Evolutionary conservation across 2,888 invertebrate genomes (phyloP).

Genomic region (Polia nebulosa): DNA sequence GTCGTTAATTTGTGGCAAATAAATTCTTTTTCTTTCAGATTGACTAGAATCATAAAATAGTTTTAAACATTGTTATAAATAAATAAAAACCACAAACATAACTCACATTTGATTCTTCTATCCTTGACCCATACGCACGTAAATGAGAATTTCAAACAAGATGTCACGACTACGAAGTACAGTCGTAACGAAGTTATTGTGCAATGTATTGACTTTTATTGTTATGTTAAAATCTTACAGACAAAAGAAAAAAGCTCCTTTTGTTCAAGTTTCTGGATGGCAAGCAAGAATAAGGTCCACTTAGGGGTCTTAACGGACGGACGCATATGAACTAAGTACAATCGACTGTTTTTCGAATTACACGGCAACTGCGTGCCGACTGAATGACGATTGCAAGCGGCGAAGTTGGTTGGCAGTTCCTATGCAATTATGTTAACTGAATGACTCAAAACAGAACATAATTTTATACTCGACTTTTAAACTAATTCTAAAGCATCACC

Average conservation of each 20-base stretch:
- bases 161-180: conserved; percentile 31
- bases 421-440: no score
- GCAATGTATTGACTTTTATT: conserved; percentile 43
- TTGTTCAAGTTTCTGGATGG: background rate
- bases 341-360: no score
- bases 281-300: background rate
- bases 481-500: no score
- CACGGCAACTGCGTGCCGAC: no score
- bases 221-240: conserved; percentile 5
- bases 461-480: no score
- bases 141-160: conserved; percentile 40
- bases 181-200: conserved; percentile 10
- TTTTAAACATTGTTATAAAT: background rate
- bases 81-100: background rate
- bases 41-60: background rate
- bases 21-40: no score
- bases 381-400: no score
- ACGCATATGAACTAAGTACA: no score
- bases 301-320: no score
- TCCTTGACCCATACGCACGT: conserved; percentile 44
- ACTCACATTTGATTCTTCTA: background rate
- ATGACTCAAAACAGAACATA: no score
- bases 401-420: no score
- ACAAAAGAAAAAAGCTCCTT: background rate
- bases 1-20: no score